Conservation (phyloP, 2,797 vertebrate species). For the Chelmon rostratus region DNA sequence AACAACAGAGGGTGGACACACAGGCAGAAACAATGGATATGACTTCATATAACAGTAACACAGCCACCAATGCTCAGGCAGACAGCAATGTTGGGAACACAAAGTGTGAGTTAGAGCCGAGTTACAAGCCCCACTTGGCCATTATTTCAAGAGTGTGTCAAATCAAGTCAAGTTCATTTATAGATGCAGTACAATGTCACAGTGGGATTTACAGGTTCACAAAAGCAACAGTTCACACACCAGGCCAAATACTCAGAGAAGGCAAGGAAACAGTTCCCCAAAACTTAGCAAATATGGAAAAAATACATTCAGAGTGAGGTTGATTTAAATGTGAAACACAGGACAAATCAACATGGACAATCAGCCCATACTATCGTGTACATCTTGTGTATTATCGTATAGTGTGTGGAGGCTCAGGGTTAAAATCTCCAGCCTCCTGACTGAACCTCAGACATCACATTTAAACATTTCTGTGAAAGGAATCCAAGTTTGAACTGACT, state of each 20-base stretch:
- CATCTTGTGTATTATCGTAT: too few relatives aligned
- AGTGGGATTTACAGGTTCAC: background rate
- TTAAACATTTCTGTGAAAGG: too few relatives aligned
- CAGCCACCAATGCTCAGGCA: background rate
- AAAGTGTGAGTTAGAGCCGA: background rate
- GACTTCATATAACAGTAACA: background rate
- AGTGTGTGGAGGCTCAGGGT: background rate
- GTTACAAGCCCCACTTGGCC: background rate
- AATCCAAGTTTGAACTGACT: too few relatives aligned
- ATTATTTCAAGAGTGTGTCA: background rate
- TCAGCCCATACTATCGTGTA: background rate
- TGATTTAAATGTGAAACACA: background rate
- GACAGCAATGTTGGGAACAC: background rate
- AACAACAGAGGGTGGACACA: background rate
- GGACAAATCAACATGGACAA: background rate
- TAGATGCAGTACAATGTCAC: background rate
- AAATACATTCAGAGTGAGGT: background rate
- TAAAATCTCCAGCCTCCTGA: background rate
- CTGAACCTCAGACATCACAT: too few relatives aligned
- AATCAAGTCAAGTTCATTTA: background rate
- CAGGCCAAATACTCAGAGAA: background rate
- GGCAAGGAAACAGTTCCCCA: background rate
- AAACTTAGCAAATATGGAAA: too few relatives aligned
- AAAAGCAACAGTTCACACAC: slow-evolving; percentile 11
- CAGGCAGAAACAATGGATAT: background rate